Conservation (phyloP, 2,888 invertebrate species). For the Idaea dimidiata region DNA sequence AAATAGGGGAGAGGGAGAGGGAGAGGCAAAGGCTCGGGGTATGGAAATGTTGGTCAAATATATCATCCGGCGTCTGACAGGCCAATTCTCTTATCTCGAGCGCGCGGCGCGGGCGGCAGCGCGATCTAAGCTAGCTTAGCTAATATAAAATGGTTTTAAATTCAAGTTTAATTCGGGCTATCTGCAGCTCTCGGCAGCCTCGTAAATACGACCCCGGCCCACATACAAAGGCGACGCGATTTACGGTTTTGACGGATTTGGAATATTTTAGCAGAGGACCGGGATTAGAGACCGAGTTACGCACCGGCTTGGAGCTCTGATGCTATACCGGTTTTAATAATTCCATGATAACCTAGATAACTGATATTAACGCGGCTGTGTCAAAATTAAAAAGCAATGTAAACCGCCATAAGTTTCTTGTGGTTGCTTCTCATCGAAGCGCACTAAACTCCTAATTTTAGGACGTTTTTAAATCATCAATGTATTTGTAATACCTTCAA, state of each 20-base stretch:
- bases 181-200: constrained; percentile 66
- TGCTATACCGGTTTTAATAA: constrained; percentile 51
- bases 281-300: constrained; percentile 62
- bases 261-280: constrained; percentile 66
- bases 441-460: too few species aligned
- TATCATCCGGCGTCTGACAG: constrained; percentile 93
- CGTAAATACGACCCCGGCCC: constrained; percentile 66
- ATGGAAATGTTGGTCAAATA: constrained; percentile 95
- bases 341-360: constrained; percentile 51
- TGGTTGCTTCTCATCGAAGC: too few species aligned
- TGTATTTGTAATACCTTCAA: too few species aligned
- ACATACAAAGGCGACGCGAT: constrained; percentile 73
- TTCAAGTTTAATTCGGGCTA: constrained; percentile 80
- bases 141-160: constrained; percentile 82
- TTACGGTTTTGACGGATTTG: constrained; percentile 76
- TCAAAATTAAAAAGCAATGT: constrained; percentile 14
- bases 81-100: constrained; percentile 92
- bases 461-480: too few species aligned
- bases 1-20: constrained; percentile 69
- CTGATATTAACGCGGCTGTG: constrained; percentile 18
- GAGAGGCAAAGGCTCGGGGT: constrained; percentile 62
- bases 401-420: constrained; percentile 7
- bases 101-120: constrained; percentile 73
- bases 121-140: constrained; percentile 81
- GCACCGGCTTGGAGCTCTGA: constrained; percentile 36